A percentile compares a stretch with the other conserved stretches of the same genome.
Conservation (phyloP, 2,888 invertebrate species). For the Nasonovia ribisnigri region DNA sequence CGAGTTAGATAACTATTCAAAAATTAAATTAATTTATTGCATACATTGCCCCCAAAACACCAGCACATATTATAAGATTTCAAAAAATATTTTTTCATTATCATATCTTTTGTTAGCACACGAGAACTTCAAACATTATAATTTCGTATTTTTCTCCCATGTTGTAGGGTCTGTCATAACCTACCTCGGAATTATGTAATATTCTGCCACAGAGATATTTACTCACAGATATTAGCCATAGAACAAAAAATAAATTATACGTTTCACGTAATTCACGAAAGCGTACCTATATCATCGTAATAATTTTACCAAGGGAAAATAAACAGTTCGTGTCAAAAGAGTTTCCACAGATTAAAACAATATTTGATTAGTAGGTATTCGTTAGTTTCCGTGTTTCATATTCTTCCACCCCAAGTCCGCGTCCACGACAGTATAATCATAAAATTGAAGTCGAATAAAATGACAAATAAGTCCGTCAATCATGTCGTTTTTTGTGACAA, state of each 20-base stretch:
- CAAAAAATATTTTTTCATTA: no score
- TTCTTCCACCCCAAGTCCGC: background rate
- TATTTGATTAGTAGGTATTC: background rate
- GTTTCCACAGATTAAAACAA: slow-evolving; percentile 40
- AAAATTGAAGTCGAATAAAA: background rate
- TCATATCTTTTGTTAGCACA: no score
- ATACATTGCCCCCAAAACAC: no score
- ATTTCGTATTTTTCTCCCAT: no score
- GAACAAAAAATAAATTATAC: background rate
- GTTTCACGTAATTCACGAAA: background rate
- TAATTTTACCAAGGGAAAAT: background rate
- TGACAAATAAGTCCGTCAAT: slow-evolving; percentile 27
- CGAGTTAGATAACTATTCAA: no score
- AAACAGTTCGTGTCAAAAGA: slow-evolving; percentile 18
- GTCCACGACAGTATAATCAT: background rate
- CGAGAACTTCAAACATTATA: no score
- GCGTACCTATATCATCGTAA: background rate
- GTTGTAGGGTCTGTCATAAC: no score
- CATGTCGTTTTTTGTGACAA: slow-evolving; percentile 35
- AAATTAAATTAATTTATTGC: no score
- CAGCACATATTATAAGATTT: no score
- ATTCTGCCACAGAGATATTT: background rate
- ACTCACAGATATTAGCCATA: no score
- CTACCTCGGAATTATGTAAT: no score
- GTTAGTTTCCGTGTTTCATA: slow-evolving; percentile 8